Evolutionary conservation across 2,113 vertebrate genomes (phyloP), one percentile per base, ranked within the genome.

Genomic region (Regulus satrapa): DNA sequence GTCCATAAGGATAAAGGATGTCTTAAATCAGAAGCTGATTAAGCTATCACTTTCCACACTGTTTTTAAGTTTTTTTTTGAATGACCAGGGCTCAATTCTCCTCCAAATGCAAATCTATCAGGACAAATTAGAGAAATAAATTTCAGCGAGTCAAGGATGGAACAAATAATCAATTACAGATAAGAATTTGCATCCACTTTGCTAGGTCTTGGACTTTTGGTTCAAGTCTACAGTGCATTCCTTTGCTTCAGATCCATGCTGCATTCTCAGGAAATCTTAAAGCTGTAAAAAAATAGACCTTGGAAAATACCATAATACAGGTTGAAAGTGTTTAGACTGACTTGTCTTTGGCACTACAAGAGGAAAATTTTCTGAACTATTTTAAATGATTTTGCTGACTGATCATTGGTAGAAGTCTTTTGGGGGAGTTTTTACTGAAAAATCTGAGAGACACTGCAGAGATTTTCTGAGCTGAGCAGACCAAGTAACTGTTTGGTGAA

Each of bases 1-100:
- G 9, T 38, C 31, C 11, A 1, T 49, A 51, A 81, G 12, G 10
- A 12, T 51, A 71, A 59, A 87, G 11, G 24, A 67, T 32, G 7
- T 51, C 55, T 81, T 75, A 62, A 71, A 78, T 75, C 20, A 74
- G 76, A 92, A 89, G 63, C 8, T 7, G 14, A 71, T 89, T 78
- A 67, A 55, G 17, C 11, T 24, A 43, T 51, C 15, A 23, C 13
- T 75, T 78, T 43, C 43, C 31, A 71, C 5, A 16, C 7, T 82
- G 80, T 31, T 13, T 92, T 85, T 36, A 55, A 28, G 81, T 74
- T 74, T n/a, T 1, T 74, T 69, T 85, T 45, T 59, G 8, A 69
- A 74, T 62, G 38, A 63, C 10, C 11, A 75, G 24, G 8, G 11
- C 7, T 89, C 14, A 62, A 21, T 49, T 23, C 3, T 62, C 13